These are phyloP conservation scores for Anguilla japonica DNA, from an alignment of 2,113 vertebrate genomes.

Conservation along the genomic window DNA sequence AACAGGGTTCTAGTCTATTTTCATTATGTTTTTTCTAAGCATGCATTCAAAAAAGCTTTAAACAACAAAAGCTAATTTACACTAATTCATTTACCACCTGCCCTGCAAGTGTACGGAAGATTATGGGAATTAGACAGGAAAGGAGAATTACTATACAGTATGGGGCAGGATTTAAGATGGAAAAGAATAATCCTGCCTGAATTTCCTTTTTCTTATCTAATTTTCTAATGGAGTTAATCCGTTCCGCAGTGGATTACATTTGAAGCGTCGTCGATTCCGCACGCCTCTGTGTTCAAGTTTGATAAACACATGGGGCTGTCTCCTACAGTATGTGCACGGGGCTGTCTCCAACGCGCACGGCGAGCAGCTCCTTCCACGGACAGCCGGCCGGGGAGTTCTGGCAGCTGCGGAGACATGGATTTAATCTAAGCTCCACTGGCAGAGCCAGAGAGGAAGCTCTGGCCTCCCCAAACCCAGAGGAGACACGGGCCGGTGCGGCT, in stretches of 20 bases:
- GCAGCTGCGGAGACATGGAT: background rate
- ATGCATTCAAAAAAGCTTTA: background rate
- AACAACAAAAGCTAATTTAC: background rate
- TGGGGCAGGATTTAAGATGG: slow-evolving; percentile 23
- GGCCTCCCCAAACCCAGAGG: background rate
- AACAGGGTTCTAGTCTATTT: background rate
- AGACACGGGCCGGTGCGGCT: background rate
- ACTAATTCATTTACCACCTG: background rate
- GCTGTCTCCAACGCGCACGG: background rate
- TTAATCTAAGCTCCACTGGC: background rate
- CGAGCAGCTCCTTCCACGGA: background rate
- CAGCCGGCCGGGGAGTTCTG: background rate
- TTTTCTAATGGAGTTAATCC: slow-evolving; percentile 40
- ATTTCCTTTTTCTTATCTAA: slow-evolving; percentile 34
- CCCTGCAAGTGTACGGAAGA: background rate
- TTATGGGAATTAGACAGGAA: slow-evolving; percentile 12
- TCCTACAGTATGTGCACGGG: background rate
- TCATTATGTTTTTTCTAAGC: background rate
- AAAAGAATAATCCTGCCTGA: slow-evolving; percentile 20
- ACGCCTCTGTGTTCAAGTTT: background rate
- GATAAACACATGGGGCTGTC: background rate
- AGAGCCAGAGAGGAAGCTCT: background rate
- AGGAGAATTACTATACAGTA: slow-evolving; percentile 13
- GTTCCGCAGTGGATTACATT: slow-evolving; percentile 22
- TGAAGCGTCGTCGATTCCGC: background rate